Evolutionary conservation across 2,888 invertebrate species (phyloP).

Genomic region (Fabriciana adippe): DNA sequence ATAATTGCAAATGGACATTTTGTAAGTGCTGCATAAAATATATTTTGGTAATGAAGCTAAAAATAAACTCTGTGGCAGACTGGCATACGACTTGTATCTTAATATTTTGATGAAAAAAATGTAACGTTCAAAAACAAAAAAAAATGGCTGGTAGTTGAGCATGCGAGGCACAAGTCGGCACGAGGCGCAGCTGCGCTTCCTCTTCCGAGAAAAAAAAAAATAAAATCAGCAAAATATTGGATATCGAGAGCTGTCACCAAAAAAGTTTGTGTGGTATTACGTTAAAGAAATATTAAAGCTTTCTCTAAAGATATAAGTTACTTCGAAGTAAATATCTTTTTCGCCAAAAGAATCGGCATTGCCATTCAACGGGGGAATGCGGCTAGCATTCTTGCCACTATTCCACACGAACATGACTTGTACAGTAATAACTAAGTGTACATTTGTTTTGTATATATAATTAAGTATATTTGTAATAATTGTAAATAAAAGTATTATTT

Average conservation of each 20-base stretch:
- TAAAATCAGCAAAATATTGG: conserved; percentile 54
- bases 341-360: too few relatives aligned
- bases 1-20: too few relatives aligned
- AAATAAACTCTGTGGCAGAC: conserved; percentile 7
- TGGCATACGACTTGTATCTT: conserved; percentile 25
- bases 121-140: conserved; percentile 61
- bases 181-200: conserved; percentile 80
- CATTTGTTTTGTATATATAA: too few relatives aligned
- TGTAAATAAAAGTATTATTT: too few relatives aligned
- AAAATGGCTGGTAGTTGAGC: conserved; percentile 62
- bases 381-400: too few relatives aligned
- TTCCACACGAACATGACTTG: too few relatives aligned
- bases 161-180: conserved; percentile 70
- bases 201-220: conserved; percentile 70
- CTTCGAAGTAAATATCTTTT: background rate
- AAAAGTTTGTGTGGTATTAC: conserved; percentile 49
- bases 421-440: too few relatives aligned
- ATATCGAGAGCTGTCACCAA: conserved; percentile 69
- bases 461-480: too few relatives aligned
- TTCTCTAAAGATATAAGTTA: conserved; percentile 14
- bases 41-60: background rate
- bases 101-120: conserved; percentile 35
- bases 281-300: conserved; percentile 24
- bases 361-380: too few relatives aligned
- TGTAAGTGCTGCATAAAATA: too few relatives aligned